Evolutionary conservation across 1,140 invertebrate species (phyloP).

Genomic region (Leptopilina clavipes): DNA sequence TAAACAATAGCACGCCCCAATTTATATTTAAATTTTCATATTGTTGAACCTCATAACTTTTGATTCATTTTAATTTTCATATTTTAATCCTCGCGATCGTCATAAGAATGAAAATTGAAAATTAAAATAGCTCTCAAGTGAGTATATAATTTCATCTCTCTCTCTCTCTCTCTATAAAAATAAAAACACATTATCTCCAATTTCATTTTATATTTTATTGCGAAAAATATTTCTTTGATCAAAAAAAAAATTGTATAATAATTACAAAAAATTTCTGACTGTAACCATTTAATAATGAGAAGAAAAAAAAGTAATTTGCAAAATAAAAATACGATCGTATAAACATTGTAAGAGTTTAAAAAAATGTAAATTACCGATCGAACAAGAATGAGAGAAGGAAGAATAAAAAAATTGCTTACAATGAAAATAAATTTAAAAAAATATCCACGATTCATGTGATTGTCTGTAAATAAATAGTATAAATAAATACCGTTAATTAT

Average conservation of each 20-base stretch:
- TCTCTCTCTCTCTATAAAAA: too few relatives aligned
- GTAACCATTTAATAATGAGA: too few relatives aligned
- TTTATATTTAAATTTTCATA: conserved; percentile 17
- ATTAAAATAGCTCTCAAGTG: not conserved
- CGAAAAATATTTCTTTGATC: not conserved
- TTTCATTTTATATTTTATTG: not conserved
- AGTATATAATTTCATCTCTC: not conserved
- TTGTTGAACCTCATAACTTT: not conserved
- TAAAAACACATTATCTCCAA: too few relatives aligned
- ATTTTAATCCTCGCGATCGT: conserved; percentile 3
- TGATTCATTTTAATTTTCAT: conserved; percentile 17
- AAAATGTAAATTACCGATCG: not conserved
- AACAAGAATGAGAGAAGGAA: not conserved
- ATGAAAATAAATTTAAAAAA: conserved; percentile 51
- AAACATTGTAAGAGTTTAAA: too few relatives aligned
- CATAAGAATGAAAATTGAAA: conserved; percentile 4
- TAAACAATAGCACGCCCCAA: not conserved
- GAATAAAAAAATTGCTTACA: not conserved
- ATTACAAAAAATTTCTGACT: not conserved
- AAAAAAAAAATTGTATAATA: conserved; percentile 5
- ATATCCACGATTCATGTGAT: conserved; percentile 75
- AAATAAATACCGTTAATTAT: conserved; percentile 73
- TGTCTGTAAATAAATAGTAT: conserved; percentile 73
- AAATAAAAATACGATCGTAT: too few relatives aligned
- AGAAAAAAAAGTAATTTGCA: too few relatives aligned